Evolutionary conservation across 2,888 invertebrate genomes (phyloP).

Genomic region (Hartigia nigra): DNA sequence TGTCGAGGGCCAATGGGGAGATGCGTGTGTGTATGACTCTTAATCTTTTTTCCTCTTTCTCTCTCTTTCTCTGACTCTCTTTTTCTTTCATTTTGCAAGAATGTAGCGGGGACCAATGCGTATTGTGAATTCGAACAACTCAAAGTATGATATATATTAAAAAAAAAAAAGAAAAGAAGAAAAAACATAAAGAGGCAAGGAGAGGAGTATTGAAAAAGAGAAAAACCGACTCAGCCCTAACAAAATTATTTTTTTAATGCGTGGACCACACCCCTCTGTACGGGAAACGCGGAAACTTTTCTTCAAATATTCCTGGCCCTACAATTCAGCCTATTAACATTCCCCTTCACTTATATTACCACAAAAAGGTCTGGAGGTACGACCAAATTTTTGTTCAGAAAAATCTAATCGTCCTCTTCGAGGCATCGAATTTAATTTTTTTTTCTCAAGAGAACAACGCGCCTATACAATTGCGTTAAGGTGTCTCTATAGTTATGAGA

Average conservation of each 20-base stretch:
- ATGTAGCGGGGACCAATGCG: neutral
- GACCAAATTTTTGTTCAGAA: neutral
- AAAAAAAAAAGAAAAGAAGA: neutral
- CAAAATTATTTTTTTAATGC: neutral
- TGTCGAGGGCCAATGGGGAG: conserved; percentile 50
- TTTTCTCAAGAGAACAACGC: neutral
- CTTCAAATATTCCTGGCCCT: neutral
- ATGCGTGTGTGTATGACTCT: conserved; percentile 28
- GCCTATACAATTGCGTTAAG: neutral
- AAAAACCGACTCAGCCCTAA: neutral
- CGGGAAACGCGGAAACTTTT: neutral
- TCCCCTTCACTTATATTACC: neutral
- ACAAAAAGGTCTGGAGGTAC: neutral
- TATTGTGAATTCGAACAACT: neutral
- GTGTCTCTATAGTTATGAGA: neutral
- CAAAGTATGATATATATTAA: neutral
- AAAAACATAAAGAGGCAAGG: neutral
- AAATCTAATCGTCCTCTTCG: neutral
- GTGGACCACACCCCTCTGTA: neutral
- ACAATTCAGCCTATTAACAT: neutral
- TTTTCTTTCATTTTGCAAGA: neutral
- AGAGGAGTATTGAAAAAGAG: neutral
- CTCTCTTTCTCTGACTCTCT: neutral
- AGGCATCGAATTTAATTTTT: neutral
- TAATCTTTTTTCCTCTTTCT: neutral